Conservation (phyloP, 2,113 vertebrate genomes). For the Tychaedon coryphoeus region DNA sequence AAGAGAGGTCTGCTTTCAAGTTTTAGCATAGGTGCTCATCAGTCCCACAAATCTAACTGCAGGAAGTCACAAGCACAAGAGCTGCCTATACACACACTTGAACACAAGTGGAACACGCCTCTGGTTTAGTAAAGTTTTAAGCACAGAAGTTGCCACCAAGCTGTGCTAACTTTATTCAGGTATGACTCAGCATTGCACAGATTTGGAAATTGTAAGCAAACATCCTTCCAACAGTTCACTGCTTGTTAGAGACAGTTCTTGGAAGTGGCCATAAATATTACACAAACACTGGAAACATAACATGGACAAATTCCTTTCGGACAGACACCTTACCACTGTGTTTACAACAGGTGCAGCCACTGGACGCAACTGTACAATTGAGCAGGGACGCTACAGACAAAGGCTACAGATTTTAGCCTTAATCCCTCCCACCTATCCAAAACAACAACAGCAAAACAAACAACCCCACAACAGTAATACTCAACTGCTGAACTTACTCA, state of each 20-base stretch:
- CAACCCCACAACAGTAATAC: not conserved
- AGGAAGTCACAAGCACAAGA: not conserved
- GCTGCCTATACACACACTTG: not conserved
- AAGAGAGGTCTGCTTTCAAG: not conserved
- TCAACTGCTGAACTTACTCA: constrained; percentile 51
- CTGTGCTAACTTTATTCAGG: not conserved
- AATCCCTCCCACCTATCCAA: not conserved
- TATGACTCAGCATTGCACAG: not conserved
- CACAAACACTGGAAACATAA: not conserved
- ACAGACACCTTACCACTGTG: not conserved
- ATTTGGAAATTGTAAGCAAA: not conserved
- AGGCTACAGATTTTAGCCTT: not conserved
- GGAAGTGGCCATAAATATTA: not conserved
- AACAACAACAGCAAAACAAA: not conserved
- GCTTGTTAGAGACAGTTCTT: not conserved
- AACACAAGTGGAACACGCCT: not conserved
- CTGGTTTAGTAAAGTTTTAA: not conserved
- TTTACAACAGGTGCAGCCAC: not conserved
- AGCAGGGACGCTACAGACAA: not conserved
- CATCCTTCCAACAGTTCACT: not conserved
- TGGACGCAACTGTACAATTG: not conserved
- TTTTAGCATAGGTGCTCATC: not conserved
- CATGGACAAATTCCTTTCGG: not conserved
- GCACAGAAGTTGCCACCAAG: not conserved
- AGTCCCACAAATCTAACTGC: not conserved